Evolutionary conservation across 2,888 invertebrate species (phyloP), one percentile per base, ranked within the genome.

Genomic region (Spialia ferax): DNA sequence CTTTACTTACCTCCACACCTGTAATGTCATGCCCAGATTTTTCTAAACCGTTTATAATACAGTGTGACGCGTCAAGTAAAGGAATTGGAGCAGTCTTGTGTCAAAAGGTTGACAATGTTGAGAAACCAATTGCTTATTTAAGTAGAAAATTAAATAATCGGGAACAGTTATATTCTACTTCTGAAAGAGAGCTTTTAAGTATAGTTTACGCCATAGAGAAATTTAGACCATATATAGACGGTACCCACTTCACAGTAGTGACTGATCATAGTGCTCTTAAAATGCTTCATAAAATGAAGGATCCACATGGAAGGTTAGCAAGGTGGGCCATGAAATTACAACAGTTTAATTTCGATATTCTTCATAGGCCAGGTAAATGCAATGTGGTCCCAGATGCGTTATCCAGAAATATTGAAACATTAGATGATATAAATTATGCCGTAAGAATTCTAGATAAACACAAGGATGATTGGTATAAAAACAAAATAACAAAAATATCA

Each of bases 1-100:
- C 38, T 13, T 38, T 38, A 38, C n/a, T 38, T n/a, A 38, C 38
- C n/a, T 38, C 38, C 6, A 38, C 38, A 38, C 38, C 38, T 2
- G 38, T 38, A n/a, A 38, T 38, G 38, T 38, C 38, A 38, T 38
- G 38, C n/a, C 38, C 38, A 38, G 38, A 38, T 13, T 38, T 38
- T 38, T 38, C 38, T n/a, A 13, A 38, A n/a, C 38, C 38, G n/a
- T 38, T 38, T n/a, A 38, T 38, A 38, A 38, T 38, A 38, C 38
- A 38, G 6, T 38, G 38, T 2, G 38, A 38, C n/a, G 38, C 38
- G n/a, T 38, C 38, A 38, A 38, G n/a, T 38, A 38, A 38, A 38
- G 38, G 38, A 38, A 38, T 38, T 38, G 38, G 38, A 38, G 38
- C 38, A n/a, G 38, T 38, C 13, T 38, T 38, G 4, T 38, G 38